Conservation (phyloP, 2,888 invertebrate species). For the Microchrysa polita region DNA sequence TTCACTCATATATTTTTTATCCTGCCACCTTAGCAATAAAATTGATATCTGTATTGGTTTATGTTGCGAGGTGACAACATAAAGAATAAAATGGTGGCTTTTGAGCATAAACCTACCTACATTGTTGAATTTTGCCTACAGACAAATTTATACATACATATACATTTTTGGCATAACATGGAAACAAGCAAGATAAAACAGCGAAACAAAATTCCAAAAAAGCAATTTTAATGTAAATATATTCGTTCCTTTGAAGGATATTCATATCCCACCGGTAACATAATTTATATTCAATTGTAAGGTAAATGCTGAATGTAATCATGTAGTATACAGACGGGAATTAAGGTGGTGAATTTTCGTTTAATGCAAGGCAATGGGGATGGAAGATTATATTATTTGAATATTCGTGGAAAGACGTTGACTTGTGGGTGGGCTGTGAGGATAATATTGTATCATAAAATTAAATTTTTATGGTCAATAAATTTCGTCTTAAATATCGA, state of each 20-base stretch:
- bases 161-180: neutral
- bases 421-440: too few relatives aligned
- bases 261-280: neutral
- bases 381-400: too few relatives aligned
- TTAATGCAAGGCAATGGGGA: too few relatives aligned
- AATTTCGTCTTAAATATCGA: too few relatives aligned
- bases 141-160: neutral
- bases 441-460: neutral
- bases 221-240: slow-evolving; percentile 8
- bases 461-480: neutral
- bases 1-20: slow-evolving; percentile 5
- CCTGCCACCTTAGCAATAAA: neutral
- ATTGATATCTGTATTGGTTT: neutral
- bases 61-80: slow-evolving; percentile 2
- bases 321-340: too few relatives aligned
- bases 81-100: neutral
- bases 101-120: too few relatives aligned
- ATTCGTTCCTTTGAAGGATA: neutral
- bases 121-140: neutral
- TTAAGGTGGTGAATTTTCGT: too few relatives aligned
- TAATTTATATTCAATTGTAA: slow-evolving; percentile 10
- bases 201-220: neutral
- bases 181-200: neutral
- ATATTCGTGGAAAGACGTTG: too few relatives aligned
- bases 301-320: too few relatives aligned